Conservation (phyloP, 2,888 invertebrate genomes). For the Acronicta leporina region DNA sequence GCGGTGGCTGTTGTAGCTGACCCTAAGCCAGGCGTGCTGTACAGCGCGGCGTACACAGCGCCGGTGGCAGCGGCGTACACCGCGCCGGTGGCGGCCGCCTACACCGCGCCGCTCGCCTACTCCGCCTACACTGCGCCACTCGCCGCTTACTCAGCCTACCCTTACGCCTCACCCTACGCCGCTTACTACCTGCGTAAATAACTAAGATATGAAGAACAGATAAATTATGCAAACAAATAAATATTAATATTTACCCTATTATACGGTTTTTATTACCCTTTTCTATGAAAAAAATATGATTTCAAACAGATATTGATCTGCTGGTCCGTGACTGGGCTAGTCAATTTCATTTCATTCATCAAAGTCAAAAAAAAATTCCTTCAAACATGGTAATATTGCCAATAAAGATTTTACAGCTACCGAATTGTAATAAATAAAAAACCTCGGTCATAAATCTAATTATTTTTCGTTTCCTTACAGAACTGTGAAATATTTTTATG, state of each 20-base stretch:
- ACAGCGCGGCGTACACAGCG: constrained; percentile 57
- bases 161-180: constrained; percentile 21
- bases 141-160: constrained; percentile 62
- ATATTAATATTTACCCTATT: not conserved
- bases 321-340: too few relatives aligned
- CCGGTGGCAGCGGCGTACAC: constrained; percentile 65
- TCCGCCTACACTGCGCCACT: constrained; percentile 65
- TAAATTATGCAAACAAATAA: not conserved
- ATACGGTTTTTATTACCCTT: not conserved
- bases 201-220: not conserved
- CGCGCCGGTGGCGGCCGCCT: constrained; percentile 76
- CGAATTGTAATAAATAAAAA: too few relatives aligned
- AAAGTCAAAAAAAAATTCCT: too few relatives aligned
- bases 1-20: constrained; percentile 56
- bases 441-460: too few relatives aligned
- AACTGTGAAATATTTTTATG: too few relatives aligned
- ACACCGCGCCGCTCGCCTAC: constrained; percentile 76
- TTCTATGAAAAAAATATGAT: too few relatives aligned
- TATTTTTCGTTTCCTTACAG: too few relatives aligned
- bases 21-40: constrained; percentile 61
- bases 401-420: too few relatives aligned
- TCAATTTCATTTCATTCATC: too few relatives aligned
- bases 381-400: too few relatives aligned
- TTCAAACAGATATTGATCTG: too few relatives aligned
- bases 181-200: constrained; percentile 16